Percentiles rank a stretch among this genome's conserved stretches.
Evolutionary conservation across 2,888 invertebrate species (phyloP).

Genomic region (Meiosimyza decipiens): DNA sequence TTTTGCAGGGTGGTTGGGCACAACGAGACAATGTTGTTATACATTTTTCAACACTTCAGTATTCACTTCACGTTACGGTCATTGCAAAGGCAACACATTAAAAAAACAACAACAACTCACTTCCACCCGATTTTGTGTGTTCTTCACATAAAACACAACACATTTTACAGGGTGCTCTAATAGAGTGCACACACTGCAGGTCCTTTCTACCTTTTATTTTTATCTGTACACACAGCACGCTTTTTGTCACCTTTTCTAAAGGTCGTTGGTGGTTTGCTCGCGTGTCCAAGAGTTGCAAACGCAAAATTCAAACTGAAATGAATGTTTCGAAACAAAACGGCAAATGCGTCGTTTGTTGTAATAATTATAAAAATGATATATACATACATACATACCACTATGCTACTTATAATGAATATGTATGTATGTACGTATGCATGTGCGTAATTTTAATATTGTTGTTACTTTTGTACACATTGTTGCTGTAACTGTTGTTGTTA

Average conservation of each 20-base stretch:
- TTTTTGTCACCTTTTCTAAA: conserved; percentile 10
- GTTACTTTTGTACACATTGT: too few species aligned
- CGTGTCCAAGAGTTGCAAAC: conserved; percentile 11
- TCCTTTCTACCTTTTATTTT: too few species aligned
- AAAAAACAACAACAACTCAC: not conserved
- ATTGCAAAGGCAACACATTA: not conserved
- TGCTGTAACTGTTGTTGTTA: too few species aligned
- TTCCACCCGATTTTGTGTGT: not conserved
- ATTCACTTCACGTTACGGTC: not conserved
- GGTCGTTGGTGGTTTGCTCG: not conserved
- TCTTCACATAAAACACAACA: not conserved
- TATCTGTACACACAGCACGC: not conserved
- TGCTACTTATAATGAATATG: too few species aligned
- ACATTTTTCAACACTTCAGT: conserved; percentile 2
- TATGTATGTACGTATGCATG: too few species aligned
- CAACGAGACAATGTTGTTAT: too few species aligned
- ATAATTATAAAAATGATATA: too few species aligned
- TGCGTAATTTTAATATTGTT: too few species aligned
- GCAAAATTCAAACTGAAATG: conserved; percentile 26
- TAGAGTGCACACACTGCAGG: too few species aligned
- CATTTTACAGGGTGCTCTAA: not conserved
- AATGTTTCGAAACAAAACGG: not conserved
- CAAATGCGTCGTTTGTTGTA: too few species aligned
- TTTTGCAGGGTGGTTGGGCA: too few species aligned
- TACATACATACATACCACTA: too few species aligned